phyloP scores from a whole-genome alignment of 2,888 invertebrate genomes.

The Ferdinandea cuprea region DNA sequence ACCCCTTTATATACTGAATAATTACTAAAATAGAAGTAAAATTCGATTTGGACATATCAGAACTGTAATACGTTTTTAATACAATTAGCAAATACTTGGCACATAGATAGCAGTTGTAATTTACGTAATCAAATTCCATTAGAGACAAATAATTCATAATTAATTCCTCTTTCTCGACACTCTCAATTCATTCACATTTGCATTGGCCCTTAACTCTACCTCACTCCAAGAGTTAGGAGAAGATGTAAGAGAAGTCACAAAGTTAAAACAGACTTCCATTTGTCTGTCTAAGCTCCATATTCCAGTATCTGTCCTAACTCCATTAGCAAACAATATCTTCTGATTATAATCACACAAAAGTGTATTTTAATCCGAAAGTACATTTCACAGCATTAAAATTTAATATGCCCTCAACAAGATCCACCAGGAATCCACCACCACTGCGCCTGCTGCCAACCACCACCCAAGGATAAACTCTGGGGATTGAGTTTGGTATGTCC shows the following conservation, averaged over 20 bases:
- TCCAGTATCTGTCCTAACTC: constrained; percentile 66
- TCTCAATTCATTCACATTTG: neutral
- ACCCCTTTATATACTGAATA: too few relatives aligned
- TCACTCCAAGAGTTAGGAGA: too few relatives aligned
- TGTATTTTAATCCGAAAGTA: constrained; percentile 73
- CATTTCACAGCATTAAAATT: constrained; percentile 73
- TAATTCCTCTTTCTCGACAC: constrained; percentile 33
- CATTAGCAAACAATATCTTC: constrained; percentile 73
- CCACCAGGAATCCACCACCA: constrained; percentile 45
- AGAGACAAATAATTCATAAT: constrained; percentile 37
- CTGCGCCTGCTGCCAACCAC: too few relatives aligned
- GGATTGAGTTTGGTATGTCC: constrained; percentile 34
- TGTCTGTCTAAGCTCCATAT: constrained; percentile 43
- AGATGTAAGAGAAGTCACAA: neutral
- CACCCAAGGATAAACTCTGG: constrained; percentile 17
- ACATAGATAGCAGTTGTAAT: neutral
- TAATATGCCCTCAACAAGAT: constrained; percentile 72
- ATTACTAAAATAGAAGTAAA: too few relatives aligned
- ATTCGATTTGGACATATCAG: too few relatives aligned
- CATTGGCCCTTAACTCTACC: constrained; percentile 8
- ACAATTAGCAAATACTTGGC: too few relatives aligned
- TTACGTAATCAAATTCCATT: neutral
- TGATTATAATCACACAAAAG: constrained; percentile 75
- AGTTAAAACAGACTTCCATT: constrained; percentile 51
- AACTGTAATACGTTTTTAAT: too few relatives aligned